Percentiles rank a stretch among this genome's conserved stretches.
Conservation (phyloP, 2,797 vertebrate genomes). For the Glossophaga mutica region DNA sequence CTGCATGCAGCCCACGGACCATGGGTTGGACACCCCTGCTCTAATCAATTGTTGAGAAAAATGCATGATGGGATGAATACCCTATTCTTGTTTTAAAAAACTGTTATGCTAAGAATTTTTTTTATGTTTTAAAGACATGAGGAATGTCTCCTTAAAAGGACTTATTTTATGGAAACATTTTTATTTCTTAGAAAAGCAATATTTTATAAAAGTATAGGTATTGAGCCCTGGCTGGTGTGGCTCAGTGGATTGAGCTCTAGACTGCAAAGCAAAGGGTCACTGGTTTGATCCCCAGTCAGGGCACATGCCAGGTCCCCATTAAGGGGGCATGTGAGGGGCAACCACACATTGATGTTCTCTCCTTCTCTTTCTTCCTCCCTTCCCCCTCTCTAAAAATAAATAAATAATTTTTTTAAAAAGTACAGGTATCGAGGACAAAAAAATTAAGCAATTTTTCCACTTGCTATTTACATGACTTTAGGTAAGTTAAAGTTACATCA, state of each 20-base stretch:
- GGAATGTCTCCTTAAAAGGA: conserved; percentile 3
- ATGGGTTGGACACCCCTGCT: too few relatives aligned
- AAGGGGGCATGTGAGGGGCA: too few relatives aligned
- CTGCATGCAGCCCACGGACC: too few relatives aligned
- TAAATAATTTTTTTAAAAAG: neutral
- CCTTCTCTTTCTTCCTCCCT: too few relatives aligned
- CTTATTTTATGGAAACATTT: neutral
- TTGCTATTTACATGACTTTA: conserved; percentile 11
- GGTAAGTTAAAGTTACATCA: conserved; percentile 1
- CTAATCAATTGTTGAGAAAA: neutral
- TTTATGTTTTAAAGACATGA: conserved; percentile 6
- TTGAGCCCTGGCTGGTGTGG: neutral
- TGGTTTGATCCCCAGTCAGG: too few relatives aligned
- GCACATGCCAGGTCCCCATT: too few relatives aligned
- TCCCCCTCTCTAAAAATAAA: neutral
- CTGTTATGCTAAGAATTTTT: neutral
- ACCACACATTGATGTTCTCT: too few relatives aligned
- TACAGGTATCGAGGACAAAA: neutral
- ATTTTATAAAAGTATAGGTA: neutral
- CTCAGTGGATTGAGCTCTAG: too few relatives aligned
- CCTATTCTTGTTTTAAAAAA: neutral
- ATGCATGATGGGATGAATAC: neutral
- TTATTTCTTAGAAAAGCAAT: conserved; percentile 29
- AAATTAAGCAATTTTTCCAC: neutral
- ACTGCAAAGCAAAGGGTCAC: too few relatives aligned